These are phyloP conservation scores for Tyrophagus putrescentiae DNA, from an alignment of 1,140 invertebrate species.

Conservation along the genomic window DNA sequence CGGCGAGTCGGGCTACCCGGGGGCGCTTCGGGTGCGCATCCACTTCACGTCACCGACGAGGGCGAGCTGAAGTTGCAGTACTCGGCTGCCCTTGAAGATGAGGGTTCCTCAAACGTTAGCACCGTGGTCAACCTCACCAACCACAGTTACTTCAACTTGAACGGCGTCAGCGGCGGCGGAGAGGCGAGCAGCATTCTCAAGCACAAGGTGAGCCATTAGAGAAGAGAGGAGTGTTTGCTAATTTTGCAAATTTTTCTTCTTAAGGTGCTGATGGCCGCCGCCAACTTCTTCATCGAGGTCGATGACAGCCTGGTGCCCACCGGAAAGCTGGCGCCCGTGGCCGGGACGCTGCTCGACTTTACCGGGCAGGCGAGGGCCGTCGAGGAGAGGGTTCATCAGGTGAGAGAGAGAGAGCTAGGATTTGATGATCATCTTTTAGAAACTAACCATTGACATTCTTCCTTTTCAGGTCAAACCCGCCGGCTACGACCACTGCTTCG, in stretches of 20 bases:
- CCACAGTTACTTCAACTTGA: constrained; percentile 86
- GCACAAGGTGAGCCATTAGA: constrained; percentile 48
- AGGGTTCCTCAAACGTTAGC: constrained; percentile 40
- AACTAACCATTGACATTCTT: no score
- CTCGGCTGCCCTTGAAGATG: constrained; percentile 39
- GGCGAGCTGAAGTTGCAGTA: constrained; percentile 56
- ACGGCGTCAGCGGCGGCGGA: constrained; percentile 37
- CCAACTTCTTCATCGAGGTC: constrained; percentile 59
- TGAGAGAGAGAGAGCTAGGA: no score
- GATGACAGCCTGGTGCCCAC: constrained; percentile 58
- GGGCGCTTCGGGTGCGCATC: constrained; percentile 46
- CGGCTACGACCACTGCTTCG: constrained; percentile 23
- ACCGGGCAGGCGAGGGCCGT: background rate
- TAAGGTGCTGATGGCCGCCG: constrained; percentile 45
- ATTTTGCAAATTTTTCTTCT: background rate
- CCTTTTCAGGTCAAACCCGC: no score
- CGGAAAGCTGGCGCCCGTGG: constrained; percentile 30
- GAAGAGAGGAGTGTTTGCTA: no score
- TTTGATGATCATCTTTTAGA: no score
- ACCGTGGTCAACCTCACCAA: constrained; percentile 81
- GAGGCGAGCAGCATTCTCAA: constrained; percentile 40
- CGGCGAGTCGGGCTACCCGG: constrained; percentile 72
- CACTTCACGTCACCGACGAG: constrained; percentile 54
- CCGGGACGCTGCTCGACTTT: background rate
- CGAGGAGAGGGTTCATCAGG: constrained; percentile 3